These are phyloP conservation scores for Lates calcarifer DNA, from an alignment of 2,113 vertebrate genomes.

Conservation along the genomic window DNA sequence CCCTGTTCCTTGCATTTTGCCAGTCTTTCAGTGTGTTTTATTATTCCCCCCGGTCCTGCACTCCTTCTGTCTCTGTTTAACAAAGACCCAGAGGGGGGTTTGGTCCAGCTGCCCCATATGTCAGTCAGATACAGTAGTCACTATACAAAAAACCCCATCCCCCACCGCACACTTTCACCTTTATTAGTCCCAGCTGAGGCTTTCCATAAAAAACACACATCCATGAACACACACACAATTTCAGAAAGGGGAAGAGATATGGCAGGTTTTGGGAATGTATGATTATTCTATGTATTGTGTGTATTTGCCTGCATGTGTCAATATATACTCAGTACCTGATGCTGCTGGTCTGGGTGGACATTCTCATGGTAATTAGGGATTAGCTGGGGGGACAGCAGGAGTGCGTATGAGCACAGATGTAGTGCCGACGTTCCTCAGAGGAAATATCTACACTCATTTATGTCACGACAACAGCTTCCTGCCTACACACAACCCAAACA, in stretches of 20 bases:
- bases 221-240: constrained; percentile 19
- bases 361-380: constrained; percentile 51
- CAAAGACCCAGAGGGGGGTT: constrained; percentile 59
- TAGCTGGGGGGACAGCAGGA: constrained; percentile 17
- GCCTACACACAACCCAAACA: background rate
- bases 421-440: constrained; percentile 4
- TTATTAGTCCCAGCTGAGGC: constrained; percentile 39
- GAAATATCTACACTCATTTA: background rate
- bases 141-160: constrained; percentile 22
- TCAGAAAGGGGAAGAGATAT: constrained; percentile 16
- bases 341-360: constrained; percentile 33
- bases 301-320: background rate
- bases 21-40: constrained; percentile 62
- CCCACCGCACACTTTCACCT: constrained; percentile 35
- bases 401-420: constrained; percentile 8
- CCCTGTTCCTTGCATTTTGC: constrained; percentile 15
- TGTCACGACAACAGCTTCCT: background rate
- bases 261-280: constrained; percentile 47
- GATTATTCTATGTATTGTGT: constrained; percentile 28
- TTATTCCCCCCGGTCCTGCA: constrained; percentile 24
- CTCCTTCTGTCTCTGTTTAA: constrained; percentile 50
- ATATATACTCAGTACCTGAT: constrained; percentile 37
- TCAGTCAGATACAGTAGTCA: constrained; percentile 50
- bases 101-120: constrained; percentile 58
- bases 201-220: constrained; percentile 28